These are phyloP conservation scores for Greenwoodochromis staneri DNA, from an alignment of 2,113 vertebrate species.

Conservation along the genomic window DNA sequence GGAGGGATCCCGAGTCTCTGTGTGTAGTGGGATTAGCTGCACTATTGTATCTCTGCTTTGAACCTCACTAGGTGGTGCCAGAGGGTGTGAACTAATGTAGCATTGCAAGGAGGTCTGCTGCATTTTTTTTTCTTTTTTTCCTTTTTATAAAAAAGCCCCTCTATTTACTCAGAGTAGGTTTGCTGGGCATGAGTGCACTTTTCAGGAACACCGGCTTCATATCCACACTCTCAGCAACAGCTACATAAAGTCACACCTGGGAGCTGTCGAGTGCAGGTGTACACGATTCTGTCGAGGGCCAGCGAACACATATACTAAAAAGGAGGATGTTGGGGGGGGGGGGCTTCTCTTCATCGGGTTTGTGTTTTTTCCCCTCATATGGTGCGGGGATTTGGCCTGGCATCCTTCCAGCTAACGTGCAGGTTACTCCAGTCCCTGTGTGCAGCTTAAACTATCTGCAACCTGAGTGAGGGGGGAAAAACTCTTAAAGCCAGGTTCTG, in stretches of 20 bases:
- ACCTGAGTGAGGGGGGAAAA: neutral
- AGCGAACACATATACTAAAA: neutral
- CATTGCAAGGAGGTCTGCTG: conserved; percentile 30
- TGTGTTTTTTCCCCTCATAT: neutral
- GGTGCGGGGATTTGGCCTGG: neutral
- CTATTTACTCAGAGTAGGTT: conserved; percentile 28
- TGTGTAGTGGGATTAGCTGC: conserved; percentile 37
- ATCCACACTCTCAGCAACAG: neutral
- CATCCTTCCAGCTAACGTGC: neutral
- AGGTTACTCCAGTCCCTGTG: neutral
- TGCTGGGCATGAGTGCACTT: neutral
- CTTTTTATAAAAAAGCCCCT: neutral
- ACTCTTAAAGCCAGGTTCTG: conserved; percentile 12
- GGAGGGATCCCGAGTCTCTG: neutral
- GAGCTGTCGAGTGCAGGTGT: neutral
- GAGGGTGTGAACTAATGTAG: conserved; percentile 45
- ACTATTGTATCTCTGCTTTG: conserved; percentile 43
- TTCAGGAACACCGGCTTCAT: conserved; percentile 1
- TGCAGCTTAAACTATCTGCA: neutral
- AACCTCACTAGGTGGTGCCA: conserved; percentile 62
- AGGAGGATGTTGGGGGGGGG: neutral
- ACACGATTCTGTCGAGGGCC: neutral
- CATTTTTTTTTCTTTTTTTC: neutral
- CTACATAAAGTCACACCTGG: neutral
- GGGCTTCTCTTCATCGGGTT: neutral